Evolutionary conservation across 2,888 invertebrate genomes (phyloP).

Genomic region (Geophilus truncorum): DNA sequence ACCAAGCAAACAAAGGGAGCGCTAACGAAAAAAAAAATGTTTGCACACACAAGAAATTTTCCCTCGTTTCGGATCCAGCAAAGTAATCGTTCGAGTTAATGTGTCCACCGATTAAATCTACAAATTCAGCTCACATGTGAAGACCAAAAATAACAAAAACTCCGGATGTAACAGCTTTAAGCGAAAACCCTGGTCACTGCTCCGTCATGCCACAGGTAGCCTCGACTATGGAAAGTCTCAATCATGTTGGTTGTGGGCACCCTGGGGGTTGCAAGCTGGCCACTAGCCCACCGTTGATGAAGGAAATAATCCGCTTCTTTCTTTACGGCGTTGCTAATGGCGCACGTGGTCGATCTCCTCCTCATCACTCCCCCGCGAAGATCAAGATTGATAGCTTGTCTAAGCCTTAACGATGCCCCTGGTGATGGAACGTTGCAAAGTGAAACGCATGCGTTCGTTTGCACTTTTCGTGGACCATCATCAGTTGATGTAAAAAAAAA

Average conservation of each 20-base stretch:
- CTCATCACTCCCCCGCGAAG: conserved; percentile 20
- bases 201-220: not conserved
- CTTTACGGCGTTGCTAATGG: conserved; percentile 16
- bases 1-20: not conserved
- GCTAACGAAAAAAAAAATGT: not conserved
- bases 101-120: conserved; percentile 11
- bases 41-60: not conserved
- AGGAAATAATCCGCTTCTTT: conserved; percentile 3
- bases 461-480: not conserved
- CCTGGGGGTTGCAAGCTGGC: not conserved
- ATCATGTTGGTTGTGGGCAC: conserved; percentile 1
- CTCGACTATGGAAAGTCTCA: not conserved
- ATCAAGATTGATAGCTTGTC: conserved; percentile 32
- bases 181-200: not conserved
- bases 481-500: not conserved
- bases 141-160: not conserved
- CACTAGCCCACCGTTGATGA: not conserved
- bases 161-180: not conserved
- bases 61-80: not conserved
- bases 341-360: not conserved
- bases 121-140: not conserved
- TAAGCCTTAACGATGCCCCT: conserved; percentile 28
- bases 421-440: conserved; percentile 23
- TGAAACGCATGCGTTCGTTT: conserved; percentile 9
- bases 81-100: not conserved